Evolutionary conservation across 2,797 vertebrate species (phyloP).

Genomic region (Hyperoplus lanceolatus): DNA sequence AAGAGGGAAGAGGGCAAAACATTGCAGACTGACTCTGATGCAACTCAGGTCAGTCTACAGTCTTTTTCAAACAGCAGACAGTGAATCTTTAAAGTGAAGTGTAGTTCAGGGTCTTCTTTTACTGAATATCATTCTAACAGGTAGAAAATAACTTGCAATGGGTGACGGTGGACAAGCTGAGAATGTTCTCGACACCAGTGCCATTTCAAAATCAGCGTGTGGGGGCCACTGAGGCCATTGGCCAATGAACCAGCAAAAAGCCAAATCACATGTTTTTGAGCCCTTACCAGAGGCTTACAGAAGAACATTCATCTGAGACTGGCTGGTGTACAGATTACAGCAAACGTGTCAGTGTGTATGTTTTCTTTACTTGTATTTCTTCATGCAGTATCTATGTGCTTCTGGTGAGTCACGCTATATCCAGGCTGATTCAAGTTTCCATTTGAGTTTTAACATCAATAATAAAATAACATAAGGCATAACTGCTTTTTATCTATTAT

Average conservation of each 20-base stretch:
- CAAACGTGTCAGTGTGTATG: not conserved
- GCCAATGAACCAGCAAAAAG: conserved; percentile 67
- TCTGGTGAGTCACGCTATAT: conserved; percentile 17
- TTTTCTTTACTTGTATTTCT: conserved; percentile 29
- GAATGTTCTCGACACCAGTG: not conserved
- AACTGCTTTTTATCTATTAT: conserved; percentile 65
- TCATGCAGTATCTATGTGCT: conserved; percentile 6
- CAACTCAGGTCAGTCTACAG: conserved; percentile 29
- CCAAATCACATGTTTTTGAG: conserved; percentile 74
- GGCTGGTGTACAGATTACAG: conserved; percentile 30
- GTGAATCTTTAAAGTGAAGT: not conserved
- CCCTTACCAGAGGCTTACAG: conserved; percentile 33
- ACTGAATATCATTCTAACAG: not conserved
- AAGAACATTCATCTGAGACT: conserved; percentile 45
- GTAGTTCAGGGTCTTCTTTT: not conserved
- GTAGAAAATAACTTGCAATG: not conserved
- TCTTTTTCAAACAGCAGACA: conserved; percentile 25
- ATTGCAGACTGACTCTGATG: conserved; percentile 47
- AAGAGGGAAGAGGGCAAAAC: conserved; percentile 46
- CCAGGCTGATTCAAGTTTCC: conserved; percentile 15
- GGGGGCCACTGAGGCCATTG: conserved; percentile 40
- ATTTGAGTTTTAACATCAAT: conserved; percentile 59
- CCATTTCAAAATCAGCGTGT: conserved; percentile 33
- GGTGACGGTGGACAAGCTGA: not conserved
- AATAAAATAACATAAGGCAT: conserved; percentile 61